Evolutionary conservation across 2,113 vertebrate species (phyloP).

Genomic region (Pseudopodoces humilis): DNA sequence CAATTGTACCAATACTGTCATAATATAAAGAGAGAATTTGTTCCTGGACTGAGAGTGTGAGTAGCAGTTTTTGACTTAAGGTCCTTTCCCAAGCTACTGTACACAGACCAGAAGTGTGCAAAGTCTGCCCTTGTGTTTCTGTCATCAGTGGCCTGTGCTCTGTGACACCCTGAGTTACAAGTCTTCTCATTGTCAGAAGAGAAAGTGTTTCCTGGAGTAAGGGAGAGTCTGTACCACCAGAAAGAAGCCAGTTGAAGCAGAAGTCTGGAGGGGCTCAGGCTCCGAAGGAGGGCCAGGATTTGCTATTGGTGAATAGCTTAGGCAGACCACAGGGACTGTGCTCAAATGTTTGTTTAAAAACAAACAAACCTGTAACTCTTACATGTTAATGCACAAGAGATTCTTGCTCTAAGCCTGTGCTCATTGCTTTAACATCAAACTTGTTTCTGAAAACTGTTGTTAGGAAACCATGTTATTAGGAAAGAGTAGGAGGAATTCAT

Average conservation of each 20-base stretch:
- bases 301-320: not conserved
- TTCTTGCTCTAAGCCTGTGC: not conserved
- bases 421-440: not conserved
- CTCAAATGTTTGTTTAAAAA: conserved; percentile 30
- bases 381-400: not conserved
- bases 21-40: not conserved
- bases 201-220: not conserved
- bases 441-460: not conserved
- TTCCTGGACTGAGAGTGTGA: not conserved
- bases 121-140: not conserved
- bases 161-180: not conserved
- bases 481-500: not conserved
- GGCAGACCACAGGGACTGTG: not conserved
- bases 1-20: not conserved
- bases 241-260: not conserved
- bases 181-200: not conserved
- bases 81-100: not conserved
- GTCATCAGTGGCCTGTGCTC: not conserved
- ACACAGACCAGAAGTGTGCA: not conserved
- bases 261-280: not conserved
- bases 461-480: not conserved
- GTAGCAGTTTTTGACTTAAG: not conserved
- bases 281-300: conserved; percentile 1
- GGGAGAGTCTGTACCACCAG: not conserved
- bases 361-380: not conserved